These are phyloP conservation scores for Ceyx melanurus DNA, from an alignment of 2,113 vertebrate species.

Conservation along the genomic window DNA sequence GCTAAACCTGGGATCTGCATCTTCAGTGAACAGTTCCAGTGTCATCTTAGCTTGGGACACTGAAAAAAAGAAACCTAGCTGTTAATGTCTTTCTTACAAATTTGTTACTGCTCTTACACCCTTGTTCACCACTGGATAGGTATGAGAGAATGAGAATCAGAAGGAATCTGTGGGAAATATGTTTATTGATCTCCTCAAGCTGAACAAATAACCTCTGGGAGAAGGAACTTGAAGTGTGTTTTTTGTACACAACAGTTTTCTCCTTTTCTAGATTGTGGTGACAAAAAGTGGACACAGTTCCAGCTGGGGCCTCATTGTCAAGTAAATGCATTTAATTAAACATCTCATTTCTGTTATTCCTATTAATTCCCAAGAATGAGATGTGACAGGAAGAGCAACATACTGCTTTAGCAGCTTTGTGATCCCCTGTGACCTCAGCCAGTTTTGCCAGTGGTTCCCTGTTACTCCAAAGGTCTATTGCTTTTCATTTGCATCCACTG, in stretches of 20 bases:
- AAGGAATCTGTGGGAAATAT: background rate
- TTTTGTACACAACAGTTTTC: background rate
- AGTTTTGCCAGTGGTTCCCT: background rate
- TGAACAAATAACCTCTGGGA: background rate
- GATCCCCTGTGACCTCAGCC: background rate
- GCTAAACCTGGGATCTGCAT: background rate
- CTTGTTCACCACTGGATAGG: background rate
- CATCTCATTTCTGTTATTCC: background rate
- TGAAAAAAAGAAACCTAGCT: background rate
- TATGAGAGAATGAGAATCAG: background rate
- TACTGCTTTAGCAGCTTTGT: background rate
- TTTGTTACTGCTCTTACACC: background rate
- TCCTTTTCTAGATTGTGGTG: background rate
- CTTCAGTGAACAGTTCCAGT: background rate
- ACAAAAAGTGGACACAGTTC: background rate
- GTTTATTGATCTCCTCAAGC: background rate
- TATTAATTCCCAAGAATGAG: background rate
- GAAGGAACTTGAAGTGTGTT: background rate
- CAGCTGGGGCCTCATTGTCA: background rate
- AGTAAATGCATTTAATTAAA: slow-evolving; percentile 10
- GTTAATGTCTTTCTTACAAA: background rate
- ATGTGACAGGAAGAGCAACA: background rate
- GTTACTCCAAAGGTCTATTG: background rate
- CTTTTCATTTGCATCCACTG: background rate
- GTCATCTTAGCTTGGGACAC: background rate